Base-by-base conservation (phyloP, 1,140 invertebrate genomes). In the Homalodisca vitripennis region DNA sequence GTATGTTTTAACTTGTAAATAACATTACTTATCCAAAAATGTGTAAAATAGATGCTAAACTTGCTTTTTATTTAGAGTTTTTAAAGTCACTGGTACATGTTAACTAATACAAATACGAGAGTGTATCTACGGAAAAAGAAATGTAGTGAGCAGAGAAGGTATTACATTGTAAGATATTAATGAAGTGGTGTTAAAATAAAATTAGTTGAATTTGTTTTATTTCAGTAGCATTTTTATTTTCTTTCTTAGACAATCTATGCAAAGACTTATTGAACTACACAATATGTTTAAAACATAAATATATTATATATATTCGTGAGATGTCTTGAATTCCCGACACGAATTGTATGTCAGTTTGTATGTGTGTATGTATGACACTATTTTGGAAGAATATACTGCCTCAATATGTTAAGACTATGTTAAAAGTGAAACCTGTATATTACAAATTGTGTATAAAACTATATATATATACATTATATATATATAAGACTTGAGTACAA, bases 171-270 rank as follows among this genome's bases (percentile, higher is more conserved):
- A n/a, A n/a, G n/a, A n/a, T n/a, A n/a, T n/a, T n/a, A n/a, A n/a
- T n/a, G n/a, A n/a, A n/a, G n/a, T n/a, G n/a, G n/a, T n/a, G n/a
- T n/a, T n/a, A 51, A 10, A 20, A 41, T 3, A 51, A 20, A 3
- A 22, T 51, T 51, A 51, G 48, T 51, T 41, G 17, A 20, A 14
- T 30, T 6, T 30, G 12, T 53, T 60, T 60, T 3, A 60, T 13
- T 60, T 27, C 14, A 26, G 62, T 41, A 66, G 24, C 20, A 24
- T 47, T 20, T 47, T 27, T 27, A 20, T 20, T 66, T 66, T 46
- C 46, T 66, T 66, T 66, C 63, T 66, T 66, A 66, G 63, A 66
- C 63, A 66, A 66, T 66, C 63, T 46, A 66, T 66, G 32, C 24
- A 24, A 66, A 46, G 63, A 27, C 32, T 46, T 46, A 66, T 6